Percentiles rank a stretch among this genome's conserved stretches.
Conservation (phyloP, 2,888 invertebrate genomes). For the Drosophila yooni region DNA sequence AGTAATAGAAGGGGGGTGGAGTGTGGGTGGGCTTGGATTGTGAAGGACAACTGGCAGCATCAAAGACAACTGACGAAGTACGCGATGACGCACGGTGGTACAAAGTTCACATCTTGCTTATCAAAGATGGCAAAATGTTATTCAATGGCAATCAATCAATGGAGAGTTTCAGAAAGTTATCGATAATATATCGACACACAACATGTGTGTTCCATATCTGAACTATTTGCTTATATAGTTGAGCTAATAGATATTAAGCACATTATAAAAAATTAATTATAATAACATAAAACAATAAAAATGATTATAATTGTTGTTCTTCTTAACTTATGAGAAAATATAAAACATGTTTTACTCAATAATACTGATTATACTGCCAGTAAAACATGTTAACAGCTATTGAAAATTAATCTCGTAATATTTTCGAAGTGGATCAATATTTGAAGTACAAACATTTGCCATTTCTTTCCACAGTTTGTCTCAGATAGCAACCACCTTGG, state of each 20-base stretch:
- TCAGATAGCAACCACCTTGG: constrained; percentile 39
- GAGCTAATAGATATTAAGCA: background rate
- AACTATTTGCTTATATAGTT: background rate
- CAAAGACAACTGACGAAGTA: constrained; percentile 44
- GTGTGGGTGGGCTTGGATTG: constrained; percentile 13
- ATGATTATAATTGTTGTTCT: too few relatives aligned
- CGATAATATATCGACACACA: background rate
- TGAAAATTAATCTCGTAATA: background rate
- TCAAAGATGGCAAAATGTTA: background rate
- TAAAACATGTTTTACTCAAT: background rate
- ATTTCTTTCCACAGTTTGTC: constrained; percentile 44
- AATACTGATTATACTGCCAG: background rate
- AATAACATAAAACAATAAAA: background rate
- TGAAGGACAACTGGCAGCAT: constrained; percentile 40
- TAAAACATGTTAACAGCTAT: background rate
- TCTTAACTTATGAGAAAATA: background rate
- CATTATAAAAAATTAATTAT: background rate
- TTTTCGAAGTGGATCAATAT: constrained; percentile 25
- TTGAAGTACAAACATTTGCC: constrained; percentile 33
- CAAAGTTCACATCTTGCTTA: background rate
- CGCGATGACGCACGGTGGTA: constrained; percentile 40
- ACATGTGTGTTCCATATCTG: background rate
- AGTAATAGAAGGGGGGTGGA: constrained; percentile 13
- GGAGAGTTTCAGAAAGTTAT: background rate
- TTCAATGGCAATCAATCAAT: background rate